Percentiles rank a stretch among this genome's conserved stretches.
These are phyloP conservation scores for Mythimna impura DNA, from an alignment of 2,888 invertebrate genomes.

Conservation along the genomic window DNA sequence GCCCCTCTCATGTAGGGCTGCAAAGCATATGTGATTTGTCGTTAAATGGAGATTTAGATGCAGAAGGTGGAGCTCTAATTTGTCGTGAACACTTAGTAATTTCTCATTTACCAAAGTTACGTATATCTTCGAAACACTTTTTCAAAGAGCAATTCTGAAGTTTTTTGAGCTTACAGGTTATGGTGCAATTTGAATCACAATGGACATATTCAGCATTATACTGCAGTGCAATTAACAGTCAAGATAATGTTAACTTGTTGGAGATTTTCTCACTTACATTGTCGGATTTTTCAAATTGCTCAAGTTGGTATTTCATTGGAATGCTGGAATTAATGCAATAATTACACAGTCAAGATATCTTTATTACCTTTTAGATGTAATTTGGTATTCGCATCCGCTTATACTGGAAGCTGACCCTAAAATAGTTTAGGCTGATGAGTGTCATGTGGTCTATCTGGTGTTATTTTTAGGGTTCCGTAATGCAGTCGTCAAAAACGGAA, in stretches of 20 bases:
- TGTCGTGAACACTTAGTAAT: background rate
- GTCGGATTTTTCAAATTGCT: constrained; percentile 19
- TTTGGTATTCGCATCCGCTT: background rate
- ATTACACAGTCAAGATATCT: background rate
- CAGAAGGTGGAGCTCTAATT: background rate
- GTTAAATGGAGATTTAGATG: constrained; percentile 15
- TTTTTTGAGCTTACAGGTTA: constrained; percentile 1
- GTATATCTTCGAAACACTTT: background rate
- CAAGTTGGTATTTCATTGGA: constrained; percentile 18
- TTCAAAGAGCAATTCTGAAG: background rate
- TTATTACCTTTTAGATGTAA: constrained; percentile 2
- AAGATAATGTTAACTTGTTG: constrained; percentile 17
- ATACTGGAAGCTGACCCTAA: background rate
- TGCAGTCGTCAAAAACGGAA: no score
- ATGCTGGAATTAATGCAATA: constrained; percentile 24
- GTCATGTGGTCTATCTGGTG: no score
- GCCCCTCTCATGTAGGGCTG: constrained; percentile 44
- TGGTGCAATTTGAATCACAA: constrained; percentile 23
- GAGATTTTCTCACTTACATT: constrained; percentile 18
- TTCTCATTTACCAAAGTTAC: background rate
- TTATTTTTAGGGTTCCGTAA: background rate
- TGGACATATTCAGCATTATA: constrained; percentile 23
- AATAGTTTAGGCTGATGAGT: background rate
- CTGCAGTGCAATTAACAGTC: constrained; percentile 19
- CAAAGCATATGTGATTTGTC: constrained; percentile 22